Conservation (phyloP, 2,797 vertebrate species). For the Falco cherrug region DNA sequence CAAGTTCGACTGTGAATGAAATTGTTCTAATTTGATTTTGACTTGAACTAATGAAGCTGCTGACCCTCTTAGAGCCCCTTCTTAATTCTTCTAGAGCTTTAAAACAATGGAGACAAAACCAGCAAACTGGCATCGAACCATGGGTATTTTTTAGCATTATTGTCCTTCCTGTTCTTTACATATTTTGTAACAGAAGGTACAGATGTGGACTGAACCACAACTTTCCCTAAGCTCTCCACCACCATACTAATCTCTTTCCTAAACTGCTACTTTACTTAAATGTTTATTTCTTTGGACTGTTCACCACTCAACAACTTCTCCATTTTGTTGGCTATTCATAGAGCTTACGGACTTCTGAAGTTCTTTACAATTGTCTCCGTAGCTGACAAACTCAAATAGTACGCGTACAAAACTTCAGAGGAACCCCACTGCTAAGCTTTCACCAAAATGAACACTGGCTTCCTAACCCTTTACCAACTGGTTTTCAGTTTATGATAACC, state of each 20-base stretch:
- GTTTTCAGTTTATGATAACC: background rate
- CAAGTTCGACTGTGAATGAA: background rate
- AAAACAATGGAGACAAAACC: background rate
- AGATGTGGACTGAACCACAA: background rate
- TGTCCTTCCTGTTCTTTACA: background rate
- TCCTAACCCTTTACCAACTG: background rate
- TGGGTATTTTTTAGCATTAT: background rate
- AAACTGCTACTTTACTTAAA: background rate
- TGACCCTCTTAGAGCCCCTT: background rate
- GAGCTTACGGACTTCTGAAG: background rate
- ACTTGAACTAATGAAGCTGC: background rate
- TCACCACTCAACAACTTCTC: background rate
- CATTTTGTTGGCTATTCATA: background rate
- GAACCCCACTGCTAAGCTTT: background rate
- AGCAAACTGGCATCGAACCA: background rate
- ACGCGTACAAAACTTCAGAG: background rate
- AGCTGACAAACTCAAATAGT: background rate
- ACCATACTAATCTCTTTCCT: background rate
- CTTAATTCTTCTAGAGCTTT: background rate
- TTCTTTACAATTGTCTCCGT: background rate
- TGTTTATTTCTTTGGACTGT: background rate
- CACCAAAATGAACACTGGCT: background rate
- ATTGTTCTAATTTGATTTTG: background rate
- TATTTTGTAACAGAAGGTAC: background rate
- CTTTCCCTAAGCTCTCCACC: background rate